phyloP scores from a whole-genome alignment of 2,113 vertebrate species.

The Lepisosteus oculatus region DNA sequence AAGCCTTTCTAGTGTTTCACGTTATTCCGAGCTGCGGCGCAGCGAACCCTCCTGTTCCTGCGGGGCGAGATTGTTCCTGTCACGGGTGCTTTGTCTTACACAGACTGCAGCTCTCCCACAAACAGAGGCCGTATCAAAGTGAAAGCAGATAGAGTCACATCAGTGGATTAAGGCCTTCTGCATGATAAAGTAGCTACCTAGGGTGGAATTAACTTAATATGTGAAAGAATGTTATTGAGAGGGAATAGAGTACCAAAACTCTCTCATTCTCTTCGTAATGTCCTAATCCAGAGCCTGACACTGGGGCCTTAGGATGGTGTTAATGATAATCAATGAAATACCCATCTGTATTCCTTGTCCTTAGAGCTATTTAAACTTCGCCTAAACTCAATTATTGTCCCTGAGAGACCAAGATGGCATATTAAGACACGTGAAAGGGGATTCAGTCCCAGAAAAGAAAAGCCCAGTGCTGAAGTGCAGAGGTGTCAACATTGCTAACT shows the following conservation, averaged over 20 bases:
- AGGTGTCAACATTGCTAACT: conserved; percentile 87
- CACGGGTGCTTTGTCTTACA: conserved; percentile 98
- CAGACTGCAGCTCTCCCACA: conserved; percentile 86
- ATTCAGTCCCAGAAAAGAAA: conserved; percentile 78
- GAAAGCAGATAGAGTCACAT: conserved; percentile 88
- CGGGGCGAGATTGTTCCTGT: conserved; percentile 95
- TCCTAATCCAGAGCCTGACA: conserved; percentile 98
- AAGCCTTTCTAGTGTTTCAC: conserved; percentile 42
- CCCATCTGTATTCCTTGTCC: conserved; percentile 94
- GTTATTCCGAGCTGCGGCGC: conserved; percentile 55
- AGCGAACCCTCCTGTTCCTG: conserved; percentile 80
- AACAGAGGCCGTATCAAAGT: conserved; percentile 94
- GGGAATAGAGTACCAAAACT: conserved; percentile 99
- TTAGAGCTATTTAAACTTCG: conserved; percentile 98
- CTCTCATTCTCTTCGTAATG: conserved; percentile 97
- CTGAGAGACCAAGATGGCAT: conserved; percentile 97
- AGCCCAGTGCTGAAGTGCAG: conserved; percentile 82
- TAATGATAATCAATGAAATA: conserved; percentile 96
- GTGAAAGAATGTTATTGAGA: conserved; percentile 99
- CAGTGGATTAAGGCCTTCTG: conserved; percentile 99
- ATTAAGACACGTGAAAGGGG: conserved; percentile 95
- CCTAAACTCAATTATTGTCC: conserved; percentile 99
- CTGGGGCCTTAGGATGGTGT: conserved; percentile 89
- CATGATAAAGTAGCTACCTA: conserved; percentile 99
- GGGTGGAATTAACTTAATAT: conserved; percentile 99